phyloP scores from a whole-genome alignment of 2,797 vertebrate species.

The Sebastes wilsoni region DNA sequence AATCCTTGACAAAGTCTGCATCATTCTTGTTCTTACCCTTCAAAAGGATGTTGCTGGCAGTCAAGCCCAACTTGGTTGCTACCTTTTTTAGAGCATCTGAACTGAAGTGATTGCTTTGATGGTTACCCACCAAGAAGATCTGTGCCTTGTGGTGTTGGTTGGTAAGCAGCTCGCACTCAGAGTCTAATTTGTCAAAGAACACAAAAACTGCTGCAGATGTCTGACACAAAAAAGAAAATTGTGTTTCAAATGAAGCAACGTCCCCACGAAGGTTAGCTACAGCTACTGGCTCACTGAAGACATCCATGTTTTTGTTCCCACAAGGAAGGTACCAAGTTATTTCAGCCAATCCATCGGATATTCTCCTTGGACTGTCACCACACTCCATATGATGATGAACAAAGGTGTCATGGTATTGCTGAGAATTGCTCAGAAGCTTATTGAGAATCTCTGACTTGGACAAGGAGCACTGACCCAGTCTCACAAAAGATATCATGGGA shows the following conservation, averaged over 20 bases:
- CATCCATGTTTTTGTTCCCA: constrained; percentile 78
- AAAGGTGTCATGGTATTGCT: constrained; percentile 78
- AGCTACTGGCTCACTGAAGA: constrained; percentile 82
- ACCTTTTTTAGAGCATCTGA: not conserved
- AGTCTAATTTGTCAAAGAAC: constrained; percentile 75
- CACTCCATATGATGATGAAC: constrained; percentile 73
- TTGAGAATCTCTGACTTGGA: constrained; percentile 87
- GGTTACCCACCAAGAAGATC: constrained; percentile 67
- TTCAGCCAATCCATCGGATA: constrained; percentile 82
- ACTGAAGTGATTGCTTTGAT: not conserved
- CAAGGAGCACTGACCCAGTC: constrained; percentile 70
- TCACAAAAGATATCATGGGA: constrained; percentile 78
- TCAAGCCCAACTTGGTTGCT: constrained; percentile 44
- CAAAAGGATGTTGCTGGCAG: constrained; percentile 50
- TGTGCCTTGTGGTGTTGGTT: constrained; percentile 38
- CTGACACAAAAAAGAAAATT: constrained; percentile 82
- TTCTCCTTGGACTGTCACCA: constrained; percentile 66
- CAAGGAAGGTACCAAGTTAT: constrained; percentile 86
- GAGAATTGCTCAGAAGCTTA: constrained; percentile 76
- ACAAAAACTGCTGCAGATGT: constrained; percentile 85
- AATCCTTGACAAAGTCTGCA: constrained; percentile 56
- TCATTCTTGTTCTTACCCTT: constrained; percentile 63
- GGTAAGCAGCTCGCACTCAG: constrained; percentile 44
- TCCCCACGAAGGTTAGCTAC: constrained; percentile 84
- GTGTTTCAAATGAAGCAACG: constrained; percentile 72